Evolutionary conservation across 2,888 invertebrate genomes (phyloP), one percentile per base, ranked within the genome.

Genomic region (Anodontia alba): DNA sequence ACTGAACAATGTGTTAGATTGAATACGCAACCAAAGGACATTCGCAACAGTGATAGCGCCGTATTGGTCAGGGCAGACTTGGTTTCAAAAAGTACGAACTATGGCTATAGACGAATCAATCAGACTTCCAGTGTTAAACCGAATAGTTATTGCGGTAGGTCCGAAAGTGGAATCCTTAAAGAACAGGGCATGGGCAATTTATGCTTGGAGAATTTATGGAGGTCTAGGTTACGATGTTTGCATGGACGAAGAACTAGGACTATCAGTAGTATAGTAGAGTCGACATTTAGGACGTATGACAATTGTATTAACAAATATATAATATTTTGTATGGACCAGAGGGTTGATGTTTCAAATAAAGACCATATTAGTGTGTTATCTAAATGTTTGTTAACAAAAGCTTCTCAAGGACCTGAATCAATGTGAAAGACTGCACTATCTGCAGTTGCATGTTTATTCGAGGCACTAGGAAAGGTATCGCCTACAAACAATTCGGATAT

Each of bases 91-190:
- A 17, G 36, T 80, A 17, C 12, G 17, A 42, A 38, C 29, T 0
- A 72, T 68, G 76, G n/a, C 29, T 0, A 73, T 80, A 54, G 43
- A 54, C 36, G 57, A 20, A 36, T 72, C 80, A 31, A 67, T 73
- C 20, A 15, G 3, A 54, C 42, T 78, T 17, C 49, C 62, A 43
- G 43, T 62, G 20, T 38, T 15, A 15, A 23, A 42, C 26, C 26
- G 20, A 26, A 68, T 46, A 31, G 7, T 66, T 43, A 15, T 51
- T 29, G 31, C 42, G 15, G 31, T 69, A 46, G 72, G 73, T 0
- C 42, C 0, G 7, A 51, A 36, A 20, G 43, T 31, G 5, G 73
- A 80, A 69, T 76, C 69, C 57, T 29, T 57, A 57, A 57, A 57
- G 57, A 57, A 57, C 29, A 23, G 57, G 57, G 57, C 26, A 3